Percentiles rank a stretch among this genome's conserved stretches.
phyloP scores from a whole-genome alignment of 2,113 vertebrate species.

The Callocephalon fimbriatum region DNA sequence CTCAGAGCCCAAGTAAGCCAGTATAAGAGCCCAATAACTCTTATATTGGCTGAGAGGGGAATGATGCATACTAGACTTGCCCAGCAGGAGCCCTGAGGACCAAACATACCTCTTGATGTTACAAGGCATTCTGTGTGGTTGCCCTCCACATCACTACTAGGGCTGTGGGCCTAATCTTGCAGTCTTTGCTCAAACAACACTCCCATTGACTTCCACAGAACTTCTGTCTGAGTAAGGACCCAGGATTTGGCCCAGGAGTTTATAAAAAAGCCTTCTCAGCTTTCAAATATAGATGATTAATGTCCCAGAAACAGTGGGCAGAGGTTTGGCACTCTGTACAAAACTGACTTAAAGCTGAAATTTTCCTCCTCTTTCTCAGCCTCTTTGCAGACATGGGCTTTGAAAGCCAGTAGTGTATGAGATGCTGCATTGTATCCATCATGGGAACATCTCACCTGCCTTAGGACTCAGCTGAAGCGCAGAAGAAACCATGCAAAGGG shows the following conservation, averaged over 20 bases:
- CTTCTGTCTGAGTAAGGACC: conserved; percentile 9
- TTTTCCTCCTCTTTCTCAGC: neutral
- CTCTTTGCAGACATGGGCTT: neutral
- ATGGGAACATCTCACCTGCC: neutral
- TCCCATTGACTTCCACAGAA: conserved; percentile 19
- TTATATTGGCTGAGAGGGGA: neutral
- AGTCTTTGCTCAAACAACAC: conserved; percentile 10
- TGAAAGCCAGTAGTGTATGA: neutral
- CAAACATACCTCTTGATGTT: neutral
- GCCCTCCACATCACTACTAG: neutral
- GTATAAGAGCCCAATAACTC: neutral
- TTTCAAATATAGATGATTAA: conserved; percentile 12
- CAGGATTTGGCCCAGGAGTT: conserved; percentile 4
- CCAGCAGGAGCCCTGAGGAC: neutral
- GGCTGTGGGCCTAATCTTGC: neutral
- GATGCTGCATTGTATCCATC: neutral
- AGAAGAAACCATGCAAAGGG: neutral
- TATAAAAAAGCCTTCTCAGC: neutral
- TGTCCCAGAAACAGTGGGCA: conserved; percentile 50
- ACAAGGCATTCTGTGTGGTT: conserved; percentile 3
- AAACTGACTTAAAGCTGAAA: neutral
- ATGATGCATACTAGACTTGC: neutral
- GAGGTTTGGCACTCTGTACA: conserved; percentile 29
- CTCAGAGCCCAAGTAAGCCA: neutral
- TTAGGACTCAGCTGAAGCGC: neutral